These are phyloP conservation scores for Apogon talboti DNA, from an alignment of 2,797 vertebrate species.

Conservation along the genomic window DNA sequence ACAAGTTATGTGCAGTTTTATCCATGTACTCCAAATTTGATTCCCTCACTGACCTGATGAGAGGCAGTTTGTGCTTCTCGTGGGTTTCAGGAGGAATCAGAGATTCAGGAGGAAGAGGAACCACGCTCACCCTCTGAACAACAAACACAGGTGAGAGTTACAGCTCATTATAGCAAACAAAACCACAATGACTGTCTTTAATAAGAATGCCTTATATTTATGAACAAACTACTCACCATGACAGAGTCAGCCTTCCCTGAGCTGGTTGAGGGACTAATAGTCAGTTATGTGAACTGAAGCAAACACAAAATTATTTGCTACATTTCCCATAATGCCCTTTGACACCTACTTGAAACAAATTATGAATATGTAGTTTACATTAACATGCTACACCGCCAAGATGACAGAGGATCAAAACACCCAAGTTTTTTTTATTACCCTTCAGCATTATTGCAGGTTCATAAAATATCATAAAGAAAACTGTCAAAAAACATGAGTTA, in stretches of 20 bases:
- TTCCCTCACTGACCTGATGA: constrained; percentile 85
- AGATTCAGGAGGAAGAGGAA: constrained; percentile 87
- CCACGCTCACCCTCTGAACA: constrained; percentile 74
- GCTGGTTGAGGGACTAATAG: constrained; percentile 4
- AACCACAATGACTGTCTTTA: background rate
- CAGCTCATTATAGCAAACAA: background rate
- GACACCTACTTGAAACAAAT: no score
- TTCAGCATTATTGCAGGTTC: no score
- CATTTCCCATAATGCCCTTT: constrained; percentile 43
- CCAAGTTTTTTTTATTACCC: no score
- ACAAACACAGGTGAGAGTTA: constrained; percentile 4
- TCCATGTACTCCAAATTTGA: background rate
- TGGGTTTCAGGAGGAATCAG: constrained; percentile 85
- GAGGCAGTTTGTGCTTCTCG: constrained; percentile 87
- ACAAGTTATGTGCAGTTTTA: background rate
- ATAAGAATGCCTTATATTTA: background rate
- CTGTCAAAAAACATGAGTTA: no score
- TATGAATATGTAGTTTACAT: constrained; percentile 5
- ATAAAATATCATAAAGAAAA: no score
- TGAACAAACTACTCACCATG: constrained; percentile 43
- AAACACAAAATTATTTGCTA: background rate
- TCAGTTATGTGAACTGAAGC: constrained; percentile 54
- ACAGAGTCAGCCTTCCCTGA: background rate
- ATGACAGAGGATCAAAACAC: no score
- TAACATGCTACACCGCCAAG: no score